Base-by-base conservation (phyloP, 2,113 vertebrate species). In the Alethe castanea region DNA sequence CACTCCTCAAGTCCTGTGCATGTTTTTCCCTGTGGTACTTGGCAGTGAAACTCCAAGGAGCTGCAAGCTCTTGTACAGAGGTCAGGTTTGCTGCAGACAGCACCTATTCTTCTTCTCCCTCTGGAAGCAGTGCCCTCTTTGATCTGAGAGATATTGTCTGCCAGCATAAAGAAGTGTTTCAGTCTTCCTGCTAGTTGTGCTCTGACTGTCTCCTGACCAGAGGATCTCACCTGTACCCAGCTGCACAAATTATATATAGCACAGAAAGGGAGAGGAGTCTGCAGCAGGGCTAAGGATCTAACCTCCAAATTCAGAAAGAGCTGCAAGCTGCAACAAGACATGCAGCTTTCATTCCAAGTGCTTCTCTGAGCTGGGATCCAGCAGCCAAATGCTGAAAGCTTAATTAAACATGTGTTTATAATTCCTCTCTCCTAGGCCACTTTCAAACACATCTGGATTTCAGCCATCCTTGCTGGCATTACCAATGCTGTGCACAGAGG, bases 81-180 rank as follows among this genome's bases (percentile, higher is more conserved):
- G 93, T 96, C 95, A 96, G 17, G 67, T 81, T 36, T 50, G 59
- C 76, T 76, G 89, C 62, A 95, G 88, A 62, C 83, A 94, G 69
- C 44, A 57, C 11, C 77, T 65, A 26, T 94, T 94, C 74, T 71
- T 87, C 64, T 78, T 73, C 80, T 78, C 80, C 42, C 52, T 74
- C 83, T 85, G 69, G n/a, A 95, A 96, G 95, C 38, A 24, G 81
- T 95, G 83, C 44, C 31, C 77, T 91, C 86, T 89, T 92, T 95
- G 90, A 95, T 81, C 65, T 86, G 71, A 90, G 62, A 91, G 64
- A 52, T 61, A 86, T 14, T 90, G 80, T 94, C 92, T 93, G 80
- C 31, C 80, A 71, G 89, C 95, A 92, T 65, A 73, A 84, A 90
- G 72, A 69, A 80, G 16, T 33, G 52, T 38, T 61, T 35, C 33